Evolutionary conservation across 2,888 invertebrate species (phyloP), one percentile per base, ranked within the genome.

Genomic region (Dastarcus helophoroides): DNA sequence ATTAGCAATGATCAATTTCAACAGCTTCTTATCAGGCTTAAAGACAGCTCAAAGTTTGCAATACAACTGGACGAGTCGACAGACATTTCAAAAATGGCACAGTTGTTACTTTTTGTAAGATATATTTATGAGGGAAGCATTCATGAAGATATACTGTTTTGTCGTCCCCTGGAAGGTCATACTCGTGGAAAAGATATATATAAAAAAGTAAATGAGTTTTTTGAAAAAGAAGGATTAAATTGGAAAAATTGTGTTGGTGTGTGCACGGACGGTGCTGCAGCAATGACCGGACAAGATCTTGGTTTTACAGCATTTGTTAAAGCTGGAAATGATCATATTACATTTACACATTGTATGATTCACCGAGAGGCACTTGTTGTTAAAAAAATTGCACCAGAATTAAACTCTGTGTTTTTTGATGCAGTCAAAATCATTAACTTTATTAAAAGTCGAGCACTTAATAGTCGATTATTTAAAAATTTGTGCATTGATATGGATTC

Each of bases 361-460:
- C 42, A 43, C 33, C 36, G 42, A 33, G 38, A 42, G 37, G 41
- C n/a, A n/a, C 38, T 44, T 36, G 43, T 34, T 35, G 42, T 30
- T 32, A 41, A 40, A 43, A 39, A 42, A 36, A 32, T 41, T 26
- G 32, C 36, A 33, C 29, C 32, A 36, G 38, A 44, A 35, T 43
- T 41, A 26, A 40, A 40, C 33, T 31, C 25, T 31, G 33, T 29
- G 35, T 25, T 44, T 32, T 24, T 35, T 21, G 40, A 42, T 37
- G 39, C 30, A 31, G 41, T 42, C 25, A 38, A 37, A 26, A 35
- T 42, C 30, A 41, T 44, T 26, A 43, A 45, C 32, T 41, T 38
- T 33, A 45, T 43, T 30, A 40, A 41, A 34, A 36, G 30, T 32
- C 29, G 32, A 21, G 36, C 39, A 16, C 37, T 43, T 32, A 39